These are phyloP conservation scores for Barypeithes pellucidus DNA, from an alignment of 2,888 invertebrate species.

Conservation along the genomic window DNA sequence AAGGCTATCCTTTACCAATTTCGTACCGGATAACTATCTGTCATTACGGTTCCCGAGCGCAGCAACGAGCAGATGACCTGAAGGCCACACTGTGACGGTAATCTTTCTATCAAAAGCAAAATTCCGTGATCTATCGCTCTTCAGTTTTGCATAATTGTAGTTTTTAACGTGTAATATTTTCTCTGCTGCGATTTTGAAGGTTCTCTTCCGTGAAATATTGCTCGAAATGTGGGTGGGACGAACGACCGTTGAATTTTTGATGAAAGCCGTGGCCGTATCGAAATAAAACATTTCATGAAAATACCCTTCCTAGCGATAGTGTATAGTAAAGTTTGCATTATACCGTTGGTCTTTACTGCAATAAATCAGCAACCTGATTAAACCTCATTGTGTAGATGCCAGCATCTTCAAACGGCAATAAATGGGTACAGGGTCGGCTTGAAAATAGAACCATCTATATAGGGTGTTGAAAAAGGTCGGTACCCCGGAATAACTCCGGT, in stretches of 20 bases:
- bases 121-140: conserved; percentile 66
- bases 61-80: conserved; percentile 48
- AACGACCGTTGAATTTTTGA: conserved; percentile 1
- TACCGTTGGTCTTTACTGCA: too few species aligned
- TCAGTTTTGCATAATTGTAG: conserved; percentile 50
- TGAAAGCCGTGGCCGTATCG: conserved; percentile 7
- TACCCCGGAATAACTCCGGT: too few species aligned
- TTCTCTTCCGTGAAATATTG: conserved; percentile 42
- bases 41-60: conserved; percentile 43
- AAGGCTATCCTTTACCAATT: conserved; percentile 45
- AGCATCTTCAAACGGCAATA: too few species aligned
- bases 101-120: conserved; percentile 67
- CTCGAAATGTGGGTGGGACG: conserved; percentile 41
- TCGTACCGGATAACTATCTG: conserved; percentile 49
- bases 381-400: too few species aligned
- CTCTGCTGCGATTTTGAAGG: conserved; percentile 34
- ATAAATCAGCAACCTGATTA: too few species aligned
- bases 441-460: too few species aligned
- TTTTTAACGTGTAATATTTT: conserved; percentile 42
- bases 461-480: too few species aligned
- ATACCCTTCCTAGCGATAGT: neutral
- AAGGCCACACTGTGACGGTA: conserved; percentile 57
- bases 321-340: too few species aligned
- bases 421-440: too few species aligned
- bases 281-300: conserved; percentile 17